These are phyloP conservation scores for Orientallactaga sibirica DNA, from an alignment of 2,797 vertebrate genomes.

Conservation along the genomic window DNA sequence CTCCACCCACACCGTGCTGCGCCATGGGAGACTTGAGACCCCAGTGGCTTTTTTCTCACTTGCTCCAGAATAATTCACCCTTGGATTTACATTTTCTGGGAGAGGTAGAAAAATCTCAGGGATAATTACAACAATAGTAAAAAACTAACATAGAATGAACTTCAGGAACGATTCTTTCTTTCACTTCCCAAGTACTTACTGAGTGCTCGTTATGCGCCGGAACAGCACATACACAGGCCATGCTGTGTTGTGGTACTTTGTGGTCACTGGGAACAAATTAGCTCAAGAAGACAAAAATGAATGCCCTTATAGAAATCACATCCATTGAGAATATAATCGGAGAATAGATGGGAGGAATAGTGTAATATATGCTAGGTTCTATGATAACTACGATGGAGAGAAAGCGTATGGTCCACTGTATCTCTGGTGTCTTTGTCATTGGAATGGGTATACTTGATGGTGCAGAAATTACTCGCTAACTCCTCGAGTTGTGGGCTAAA, in stretches of 20 bases:
- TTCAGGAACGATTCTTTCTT: background rate
- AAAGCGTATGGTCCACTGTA: background rate
- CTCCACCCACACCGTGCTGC: background rate
- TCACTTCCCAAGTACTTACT: background rate
- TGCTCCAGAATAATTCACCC: slow-evolving; percentile 10
- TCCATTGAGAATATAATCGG: background rate
- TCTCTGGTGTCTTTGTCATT: background rate
- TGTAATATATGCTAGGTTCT: no score
- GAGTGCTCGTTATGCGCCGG: background rate
- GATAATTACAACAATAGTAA: background rate
- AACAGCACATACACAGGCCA: background rate
- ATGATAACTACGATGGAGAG: no score
- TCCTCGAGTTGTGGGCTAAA: background rate
- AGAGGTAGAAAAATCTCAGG: background rate
- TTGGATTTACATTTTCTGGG: slow-evolving; percentile 22
- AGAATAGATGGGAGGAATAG: no score
- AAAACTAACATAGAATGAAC: background rate
- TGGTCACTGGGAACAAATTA: background rate
- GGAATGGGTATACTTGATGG: background rate
- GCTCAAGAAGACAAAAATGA: background rate
- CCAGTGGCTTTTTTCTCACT: background rate
- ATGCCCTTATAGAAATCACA: background rate
- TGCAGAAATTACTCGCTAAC: background rate
- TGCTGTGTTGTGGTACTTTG: background rate
- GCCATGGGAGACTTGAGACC: background rate